Evolutionary conservation across 2,113 vertebrate species (phyloP), one percentile per base, ranked within the genome.

Genomic region (Esox niger): DNA sequence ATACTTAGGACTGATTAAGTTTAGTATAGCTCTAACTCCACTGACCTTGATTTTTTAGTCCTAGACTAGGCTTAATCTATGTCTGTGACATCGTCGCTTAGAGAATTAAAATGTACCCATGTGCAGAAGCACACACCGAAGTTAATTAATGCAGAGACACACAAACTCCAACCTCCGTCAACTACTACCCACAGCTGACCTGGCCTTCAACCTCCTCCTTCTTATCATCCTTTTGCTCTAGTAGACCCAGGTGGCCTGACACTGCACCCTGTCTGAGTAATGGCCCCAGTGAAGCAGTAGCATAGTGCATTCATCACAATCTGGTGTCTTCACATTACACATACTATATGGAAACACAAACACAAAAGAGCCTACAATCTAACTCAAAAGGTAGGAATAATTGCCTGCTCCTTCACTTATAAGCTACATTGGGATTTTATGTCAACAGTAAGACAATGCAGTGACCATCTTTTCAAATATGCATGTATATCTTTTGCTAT

Each of bases 241-340:
- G 78, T 73, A 21, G 35, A 64, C 76, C 76, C 77, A 64, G 80
- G 74, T 79, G 81, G 79, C 64, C 82, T 49, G 68, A 68, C 72
- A 61, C 74, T 21, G 47, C 75, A 79, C 82, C 77, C 60, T 49
- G 65, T 70, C 73, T 86, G 79, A 89, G 68, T 89, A 87, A 88
- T 86, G 82, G 79, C 79, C 77, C 74, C 76, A 21, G 66, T 30
- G 66, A 70, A 81, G 77, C 72, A 55, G 38, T 68, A 69, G 73
- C 25, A 63, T 66, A 81, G 62, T 73, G 71, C 78, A 90, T 90
- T 83, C 73, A 80, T 91, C 78, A 86, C 56, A 6, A 55, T 59
- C 69, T 21, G 2, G 9, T 33, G 69, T 46, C n/a, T 62, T 57
- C 63, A 15, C 10, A 3, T 35, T 69, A 32, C 71, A 67, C 30